These are phyloP conservation scores for Linnaemya tessellans DNA, from an alignment of 2,888 invertebrate species.

Conservation along the genomic window DNA sequence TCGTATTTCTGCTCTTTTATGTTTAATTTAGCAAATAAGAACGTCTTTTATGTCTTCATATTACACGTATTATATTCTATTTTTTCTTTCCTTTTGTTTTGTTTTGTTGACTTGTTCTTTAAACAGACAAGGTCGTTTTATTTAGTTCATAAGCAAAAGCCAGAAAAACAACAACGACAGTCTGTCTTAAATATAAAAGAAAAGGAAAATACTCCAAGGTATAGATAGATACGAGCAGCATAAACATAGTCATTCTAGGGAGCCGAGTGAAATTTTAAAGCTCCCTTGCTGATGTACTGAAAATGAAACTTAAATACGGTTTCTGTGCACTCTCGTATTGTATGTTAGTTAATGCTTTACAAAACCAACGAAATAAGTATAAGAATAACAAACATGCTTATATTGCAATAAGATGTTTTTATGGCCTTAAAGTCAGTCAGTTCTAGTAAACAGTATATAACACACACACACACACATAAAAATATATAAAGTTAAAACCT, in stretches of 20 bases:
- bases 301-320: constrained; percentile 45
- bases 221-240: not conserved
- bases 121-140: constrained; percentile 62
- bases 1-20: constrained; percentile 18
- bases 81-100: too few relatives aligned
- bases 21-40: constrained; percentile 45
- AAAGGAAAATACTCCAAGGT: constrained; percentile 14
- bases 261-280: constrained; percentile 49
- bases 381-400: constrained; percentile 24
- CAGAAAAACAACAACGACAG: constrained; percentile 13
- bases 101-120: constrained; percentile 21
- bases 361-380: constrained; percentile 10
- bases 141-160: constrained; percentile 40
- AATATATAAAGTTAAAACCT: constrained; percentile 37
- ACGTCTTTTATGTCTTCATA: constrained; percentile 48
- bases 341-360: constrained; percentile 6
- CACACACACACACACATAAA: not conserved
- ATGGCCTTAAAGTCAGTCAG: constrained; percentile 29
- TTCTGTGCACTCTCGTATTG: not conserved
- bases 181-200: not conserved
- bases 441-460: constrained; percentile 34
- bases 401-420: constrained; percentile 32
- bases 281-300: constrained; percentile 38
- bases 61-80: not conserved
- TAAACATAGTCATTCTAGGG: not conserved